Base-by-base conservation (phyloP, 2,888 invertebrate species). In the Coleophora flavipennella region DNA sequence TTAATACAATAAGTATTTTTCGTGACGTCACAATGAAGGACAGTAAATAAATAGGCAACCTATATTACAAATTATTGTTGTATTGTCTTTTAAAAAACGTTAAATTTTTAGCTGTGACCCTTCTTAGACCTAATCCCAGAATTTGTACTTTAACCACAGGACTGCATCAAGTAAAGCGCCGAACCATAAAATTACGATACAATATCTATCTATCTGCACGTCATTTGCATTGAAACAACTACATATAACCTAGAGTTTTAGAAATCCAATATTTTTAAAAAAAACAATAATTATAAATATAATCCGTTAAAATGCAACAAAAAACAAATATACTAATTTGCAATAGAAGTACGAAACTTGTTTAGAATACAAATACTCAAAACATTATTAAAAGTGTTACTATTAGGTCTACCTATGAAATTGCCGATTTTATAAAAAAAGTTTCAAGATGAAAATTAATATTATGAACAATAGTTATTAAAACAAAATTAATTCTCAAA, bases 291-390 rank as follows among this genome's bases (percentile, higher is more conserved):
- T 70, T 62, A 70, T 71, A 67, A 66, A 73, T 74, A 78, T 80
- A 78, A 78, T 78, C 78, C 73, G 79, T 78, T 76, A 75, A 75
- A 77, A 76, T 81, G 75, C 71, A 81, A 81, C 75, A 83, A 83
- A 78, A 80, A 78, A 83, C 78, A 73, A 76, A 71, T 73, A 72
- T 63, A 61, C 68, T 67, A 68, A 62, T 61, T 62, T 59, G 58
- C 53, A 62, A 64, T 53, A 61, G 57, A 55, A 62, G 60, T 59
- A 61, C 40, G 35, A 62, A 50, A 58, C 55, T 53, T 53, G 20
- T 20, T 51, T 51, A 50, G 65, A 81, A 81, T 75, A 81, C 84
- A 81, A 83, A 83, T 81, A 83, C 81, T 81, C 84, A 81, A 64
- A 50, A 39, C 38, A n/a, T n/a, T n/a, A n/a, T n/a, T n/a, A n/a